phyloP scores from a whole-genome alignment of 2,888 invertebrate species.

The Platerodrilus igneus region DNA sequence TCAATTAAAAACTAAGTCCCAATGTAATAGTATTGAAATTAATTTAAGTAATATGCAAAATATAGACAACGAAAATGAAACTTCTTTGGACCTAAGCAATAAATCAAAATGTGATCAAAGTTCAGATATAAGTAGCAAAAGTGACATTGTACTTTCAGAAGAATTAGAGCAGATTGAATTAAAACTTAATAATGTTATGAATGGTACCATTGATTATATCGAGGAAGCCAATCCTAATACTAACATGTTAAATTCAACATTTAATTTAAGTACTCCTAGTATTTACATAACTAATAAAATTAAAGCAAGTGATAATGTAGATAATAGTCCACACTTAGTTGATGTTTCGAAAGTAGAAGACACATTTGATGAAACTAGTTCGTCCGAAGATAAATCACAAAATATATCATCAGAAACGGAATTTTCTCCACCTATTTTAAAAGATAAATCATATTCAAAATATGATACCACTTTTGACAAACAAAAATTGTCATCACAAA shows the following conservation, averaged over 20 bases:
- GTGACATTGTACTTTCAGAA: background rate
- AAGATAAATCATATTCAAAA: constrained; percentile 27
- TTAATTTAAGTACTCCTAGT: constrained; percentile 29
- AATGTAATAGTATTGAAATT: constrained; percentile 13
- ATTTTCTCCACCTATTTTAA: constrained; percentile 28
- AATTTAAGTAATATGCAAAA: constrained; percentile 14
- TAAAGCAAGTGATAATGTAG: constrained; percentile 13
- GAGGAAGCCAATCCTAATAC: too few species aligned
- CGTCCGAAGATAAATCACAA: constrained; percentile 33
- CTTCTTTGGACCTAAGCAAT: background rate
- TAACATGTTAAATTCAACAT: constrained; percentile 29
- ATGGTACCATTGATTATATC: too few species aligned
- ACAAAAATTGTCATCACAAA: constrained; percentile 29
- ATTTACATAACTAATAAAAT: constrained; percentile 13
- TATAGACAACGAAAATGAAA: background rate
- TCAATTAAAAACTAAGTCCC: constrained; percentile 24
- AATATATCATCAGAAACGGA: constrained; percentile 20
- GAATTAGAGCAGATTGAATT: background rate
- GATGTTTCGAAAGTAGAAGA: constrained; percentile 29
- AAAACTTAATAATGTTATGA: too few species aligned
- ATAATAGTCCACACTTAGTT: constrained; percentile 13
- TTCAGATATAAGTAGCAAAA: background rate
- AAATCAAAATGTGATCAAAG: background rate
- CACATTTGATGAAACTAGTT: constrained; percentile 39
- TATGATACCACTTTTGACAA: constrained; percentile 22